Evolutionary conservation across 2,113 vertebrate genomes (phyloP), one percentile per base, ranked within the genome.

Genomic region (Pundamilia nyererei): DNA sequence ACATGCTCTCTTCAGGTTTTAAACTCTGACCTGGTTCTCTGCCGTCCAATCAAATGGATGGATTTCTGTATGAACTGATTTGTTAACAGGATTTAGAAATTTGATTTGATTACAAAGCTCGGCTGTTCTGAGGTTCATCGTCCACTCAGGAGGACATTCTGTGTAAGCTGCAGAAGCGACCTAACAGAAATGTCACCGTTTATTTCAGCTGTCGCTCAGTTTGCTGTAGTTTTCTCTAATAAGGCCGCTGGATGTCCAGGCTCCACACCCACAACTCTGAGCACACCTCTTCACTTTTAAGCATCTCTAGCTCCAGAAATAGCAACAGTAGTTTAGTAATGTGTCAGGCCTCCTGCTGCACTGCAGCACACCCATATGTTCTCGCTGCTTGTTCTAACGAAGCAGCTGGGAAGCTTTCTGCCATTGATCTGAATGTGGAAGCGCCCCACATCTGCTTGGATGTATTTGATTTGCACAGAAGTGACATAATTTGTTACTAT

Each of bases 301-400:
- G 70, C 81, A 85, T 89, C 77, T 88, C 42, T 4, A 13, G 58
- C 54, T 92, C 87, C 83, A 89, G 77, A 86, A 95, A 95, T 91
- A 91, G 92, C 87, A 91, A 31, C 62, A 72, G 81, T 86, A 87
- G 68, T 91, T 92, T 92, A 86, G 87, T 92, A 90, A 91, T 13
- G 79, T 91, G 85, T 85, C 84, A 87, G 90, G 82, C 85, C 75
- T 93, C 90, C 86, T 91, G 89, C 94, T 93, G 91, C 94, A 93
- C 82, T 93, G 93, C 94, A 94, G 92, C 93, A 93, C 93, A 88
- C 89, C 94, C 93, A 91, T 92, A 88, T 84, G 65, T 89, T 84
- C 79, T 85, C 80, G 29, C 29, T 47, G 38, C 86, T 89, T 81
- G 85, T 91, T 83, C 62, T 79, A 84, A 38, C 54, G 0, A 17